Base-by-base conservation (phyloP, 2,888 invertebrate genomes). In the Calameuta filiformis region DNA sequence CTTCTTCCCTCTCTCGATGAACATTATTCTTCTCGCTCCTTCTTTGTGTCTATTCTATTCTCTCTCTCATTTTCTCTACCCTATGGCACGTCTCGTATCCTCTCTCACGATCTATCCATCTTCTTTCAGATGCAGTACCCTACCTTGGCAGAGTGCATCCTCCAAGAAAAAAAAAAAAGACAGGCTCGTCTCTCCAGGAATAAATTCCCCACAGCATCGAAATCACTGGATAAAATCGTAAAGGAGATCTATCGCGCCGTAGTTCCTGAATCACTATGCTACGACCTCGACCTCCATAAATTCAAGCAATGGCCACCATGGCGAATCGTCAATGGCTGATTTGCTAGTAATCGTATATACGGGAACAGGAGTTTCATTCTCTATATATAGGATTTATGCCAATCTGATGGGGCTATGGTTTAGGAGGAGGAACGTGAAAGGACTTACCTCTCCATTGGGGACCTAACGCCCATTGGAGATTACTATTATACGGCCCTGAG, bases 401-500 rank as follows among this genome's bases (percentile, higher is more conserved):
- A 56, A 56, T 56, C 56, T 23, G 56, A 56, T 56, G 56, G 56
- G 56, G 9, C 56, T 56, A 23, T 56, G 56, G 56, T 23, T 56
- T 23, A 9, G 23, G 9, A 23, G 15, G 56, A 23, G 56, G 56
- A 23, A 56, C 56, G 56, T 56, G 56, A 23, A 23, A 56, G 56
- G 56, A 56, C 56, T 56, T 56, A 56, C 56, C 56, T 56, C 56
- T 56, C 23, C 15, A 9, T 56, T 56, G 56, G 56, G 56, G 56
- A 56, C 56, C 56, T 23, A 56, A 56, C 56, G 56, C 56, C 56
- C 56, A 56, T 56, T 56, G 23, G 56, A 56, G 56, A 23, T 56
- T 56, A 56, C 56, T 56, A 56, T 56, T 56, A 56, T 56, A 56
- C 87, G 86, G 77, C 81, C 85, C 87, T 87, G 87, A 77, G 79